Conservation (phyloP, 2,888 invertebrate genomes). For the Orthosia gothica region DNA sequence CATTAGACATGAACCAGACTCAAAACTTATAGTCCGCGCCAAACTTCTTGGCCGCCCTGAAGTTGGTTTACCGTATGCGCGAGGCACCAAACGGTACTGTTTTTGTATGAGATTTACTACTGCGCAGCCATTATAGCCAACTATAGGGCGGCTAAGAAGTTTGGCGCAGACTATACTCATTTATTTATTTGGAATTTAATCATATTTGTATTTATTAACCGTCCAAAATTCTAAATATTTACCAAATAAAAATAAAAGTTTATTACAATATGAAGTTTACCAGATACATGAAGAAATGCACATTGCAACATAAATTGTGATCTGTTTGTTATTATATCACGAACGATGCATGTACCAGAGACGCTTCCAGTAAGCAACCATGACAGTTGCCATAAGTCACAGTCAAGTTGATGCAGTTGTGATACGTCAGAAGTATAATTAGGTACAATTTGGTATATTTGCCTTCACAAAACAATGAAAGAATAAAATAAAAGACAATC, state of each 20-base stretch:
- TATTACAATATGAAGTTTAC: constrained; percentile 43
- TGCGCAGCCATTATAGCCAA: too few species aligned
- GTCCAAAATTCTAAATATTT: constrained; percentile 31
- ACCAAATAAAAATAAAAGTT: constrained; percentile 30
- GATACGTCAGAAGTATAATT: neutral
- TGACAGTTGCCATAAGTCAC: constrained; percentile 18
- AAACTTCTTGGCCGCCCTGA: too few species aligned
- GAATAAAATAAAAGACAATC: neutral
- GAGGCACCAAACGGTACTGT: too few species aligned
- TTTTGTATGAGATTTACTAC: too few species aligned
- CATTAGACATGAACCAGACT: too few species aligned
- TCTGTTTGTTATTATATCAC: constrained; percentile 52
- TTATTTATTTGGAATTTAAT: constrained; percentile 6
- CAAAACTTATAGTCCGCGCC: too few species aligned
- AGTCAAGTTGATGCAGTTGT: constrained; percentile 24
- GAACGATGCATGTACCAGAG: constrained; percentile 36
- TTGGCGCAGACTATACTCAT: too few species aligned
- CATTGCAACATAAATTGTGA: constrained; percentile 54
- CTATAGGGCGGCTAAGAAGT: too few species aligned
- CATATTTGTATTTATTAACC: neutral
- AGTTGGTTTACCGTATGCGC: too few species aligned
- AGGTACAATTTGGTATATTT: neutral
- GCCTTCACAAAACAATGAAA: neutral
- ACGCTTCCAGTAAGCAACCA: constrained; percentile 20
- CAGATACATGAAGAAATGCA: constrained; percentile 58